Base-by-base conservation (phyloP, 92 coral and sea anemone species). In the Phenganax stokvisi region DNA sequence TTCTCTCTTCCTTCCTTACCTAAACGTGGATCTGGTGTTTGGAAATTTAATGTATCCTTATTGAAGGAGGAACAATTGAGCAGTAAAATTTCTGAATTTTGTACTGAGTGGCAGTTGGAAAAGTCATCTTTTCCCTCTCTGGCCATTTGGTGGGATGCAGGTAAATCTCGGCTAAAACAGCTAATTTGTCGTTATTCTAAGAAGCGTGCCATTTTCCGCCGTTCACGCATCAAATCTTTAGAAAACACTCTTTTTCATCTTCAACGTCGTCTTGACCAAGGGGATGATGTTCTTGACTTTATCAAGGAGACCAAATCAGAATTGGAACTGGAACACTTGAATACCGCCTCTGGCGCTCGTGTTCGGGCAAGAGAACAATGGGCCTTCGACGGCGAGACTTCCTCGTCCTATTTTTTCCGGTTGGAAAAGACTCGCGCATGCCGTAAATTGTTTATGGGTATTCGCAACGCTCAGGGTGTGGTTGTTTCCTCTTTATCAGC, bases 141-240 rank as follows among this genome's bases (percentile, higher is more conserved):
- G 5, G n/a, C 11, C 9, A 6, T 25, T 9, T 74, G 79, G 79
- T 74, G 79, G 79, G 79, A 74, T 25, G 79, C 79, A 6, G 79
- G 79, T 25, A 74, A 74, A 54, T 12, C 6, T 3, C 79, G 79
- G 55, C 1, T 74, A 3, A 52, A 52, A 52, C 3, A 1, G 8
- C 25, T 74, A 6, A 74, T 29, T 0, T 6, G 54, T 9, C n/a
- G 27, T 8, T 70, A 8, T 70, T 70, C 75, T 70, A 25, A 12
- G 0, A 3, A 70, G 54, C 15, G 6, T 6, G 75, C 75, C 8
- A 3, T 7, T 3, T 2, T 20, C 12, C 30, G 3, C 28, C 25
- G 61, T 2, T 9, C 15, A 3, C 57, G 56, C 16, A 52, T 51
- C n/a, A n/a, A 7, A 6, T 55, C 61, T 7, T 8, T 74, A 4